phyloP scores from a whole-genome alignment of 2,888 invertebrate genomes.

The Therioaphis trifolii region DNA sequence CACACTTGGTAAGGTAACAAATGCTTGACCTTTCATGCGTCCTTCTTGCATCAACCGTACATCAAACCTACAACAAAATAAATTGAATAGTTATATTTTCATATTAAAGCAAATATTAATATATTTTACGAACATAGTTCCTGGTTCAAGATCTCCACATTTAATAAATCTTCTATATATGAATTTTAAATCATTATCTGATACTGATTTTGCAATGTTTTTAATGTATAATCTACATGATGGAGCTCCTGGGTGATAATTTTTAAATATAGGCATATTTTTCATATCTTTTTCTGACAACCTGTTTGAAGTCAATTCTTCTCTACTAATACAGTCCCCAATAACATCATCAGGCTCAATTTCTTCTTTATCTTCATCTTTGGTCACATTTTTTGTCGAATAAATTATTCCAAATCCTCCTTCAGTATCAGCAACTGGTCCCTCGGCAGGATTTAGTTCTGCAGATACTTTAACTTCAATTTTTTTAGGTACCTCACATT shows the following conservation, averaged over 20 bases:
- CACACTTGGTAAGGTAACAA: conserved; percentile 83
- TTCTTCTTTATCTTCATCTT: conserved; percentile 66
- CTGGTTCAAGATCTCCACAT: conserved; percentile 69
- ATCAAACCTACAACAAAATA: conserved; percentile 71
- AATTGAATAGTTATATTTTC: conserved; percentile 64
- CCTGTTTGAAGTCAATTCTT: conserved; percentile 77
- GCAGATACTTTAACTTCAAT: conserved; percentile 72
- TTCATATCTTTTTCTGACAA: conserved; percentile 75
- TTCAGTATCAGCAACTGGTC: conserved; percentile 62
- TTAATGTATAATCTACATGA: conserved; percentile 91
- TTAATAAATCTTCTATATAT: conserved; percentile 76
- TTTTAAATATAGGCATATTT: conserved; percentile 83
- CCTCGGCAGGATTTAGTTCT: conserved; percentile 54
- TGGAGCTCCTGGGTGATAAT: conserved; percentile 84
- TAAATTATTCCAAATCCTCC: conserved; percentile 68
- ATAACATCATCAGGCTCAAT: conserved; percentile 65
- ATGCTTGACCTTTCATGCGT: conserved; percentile 96
- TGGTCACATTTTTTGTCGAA: conserved; percentile 64
- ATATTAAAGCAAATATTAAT: conserved; percentile 11
- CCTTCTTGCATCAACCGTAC: conserved; percentile 92
- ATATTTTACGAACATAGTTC: conserved; percentile 67
- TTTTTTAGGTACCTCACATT: conserved; percentile 70
- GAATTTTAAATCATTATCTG: conserved; percentile 78
- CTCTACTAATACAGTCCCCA: conserved; percentile 72
- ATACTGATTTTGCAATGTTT: conserved; percentile 85